phyloP scores from a whole-genome alignment of 1,140 invertebrate genomes.

The Phymastichus coffea region DNA sequence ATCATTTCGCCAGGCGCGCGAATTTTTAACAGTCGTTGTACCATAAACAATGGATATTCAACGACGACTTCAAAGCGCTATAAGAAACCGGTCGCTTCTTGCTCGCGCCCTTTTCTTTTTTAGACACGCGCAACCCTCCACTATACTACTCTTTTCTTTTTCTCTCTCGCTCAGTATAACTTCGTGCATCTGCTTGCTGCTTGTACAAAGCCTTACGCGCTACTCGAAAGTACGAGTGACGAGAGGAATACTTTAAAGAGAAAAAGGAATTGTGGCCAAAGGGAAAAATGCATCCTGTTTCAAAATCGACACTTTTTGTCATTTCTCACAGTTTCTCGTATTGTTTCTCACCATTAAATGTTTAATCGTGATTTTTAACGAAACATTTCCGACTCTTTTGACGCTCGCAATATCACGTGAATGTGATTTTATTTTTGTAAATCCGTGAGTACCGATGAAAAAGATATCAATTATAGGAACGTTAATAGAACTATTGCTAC shows the following conservation, averaged over 20 bases:
- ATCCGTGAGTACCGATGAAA: no score
- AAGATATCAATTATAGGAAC: no score
- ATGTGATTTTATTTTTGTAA: no score
- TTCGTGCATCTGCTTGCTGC: conserved; percentile 2
- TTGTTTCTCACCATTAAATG: no score
- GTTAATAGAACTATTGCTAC: no score
- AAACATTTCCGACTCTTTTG: no score
- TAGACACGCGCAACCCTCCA: background rate
- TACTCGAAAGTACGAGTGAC: background rate
- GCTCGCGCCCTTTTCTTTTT: background rate
- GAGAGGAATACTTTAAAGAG: conserved; percentile 5
- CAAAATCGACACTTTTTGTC: background rate
- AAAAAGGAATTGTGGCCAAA: conserved; percentile 2
- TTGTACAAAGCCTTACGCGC: no score
- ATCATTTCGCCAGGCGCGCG: no score
- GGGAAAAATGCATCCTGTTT: background rate
- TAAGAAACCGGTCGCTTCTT: conserved; percentile 1
- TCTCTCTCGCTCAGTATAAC: background rate
- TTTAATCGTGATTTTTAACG: no score
- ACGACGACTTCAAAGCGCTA: background rate
- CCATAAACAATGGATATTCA: conserved; percentile 9
- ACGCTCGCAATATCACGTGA: no score
- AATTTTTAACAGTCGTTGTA: conserved; percentile 1
- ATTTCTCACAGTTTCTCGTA: no score
- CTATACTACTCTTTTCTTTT: background rate